Percentiles rank a stretch among this genome's conserved stretches.
These are phyloP conservation scores for Chorisops tibialis DNA, from an alignment of 2,888 invertebrate genomes.

Conservation along the genomic window DNA sequence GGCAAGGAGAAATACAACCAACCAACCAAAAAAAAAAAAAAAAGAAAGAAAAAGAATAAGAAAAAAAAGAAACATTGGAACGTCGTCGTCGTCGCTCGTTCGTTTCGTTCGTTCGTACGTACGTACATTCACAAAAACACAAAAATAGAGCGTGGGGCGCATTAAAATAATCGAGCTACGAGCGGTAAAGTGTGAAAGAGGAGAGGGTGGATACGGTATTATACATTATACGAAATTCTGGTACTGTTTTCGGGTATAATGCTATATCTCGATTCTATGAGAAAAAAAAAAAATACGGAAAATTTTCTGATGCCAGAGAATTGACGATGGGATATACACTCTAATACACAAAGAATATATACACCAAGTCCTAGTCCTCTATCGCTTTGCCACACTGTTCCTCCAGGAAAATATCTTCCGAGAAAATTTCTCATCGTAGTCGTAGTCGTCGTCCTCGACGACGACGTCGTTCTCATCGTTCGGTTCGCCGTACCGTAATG, in stretches of 20 bases:
- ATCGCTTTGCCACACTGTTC: too few relatives aligned
- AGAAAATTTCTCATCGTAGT: too few relatives aligned
- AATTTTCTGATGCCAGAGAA: not conserved
- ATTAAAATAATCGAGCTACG: slow-evolving; percentile 32
- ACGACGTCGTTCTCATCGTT: too few relatives aligned
- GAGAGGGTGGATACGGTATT: slow-evolving; percentile 30
- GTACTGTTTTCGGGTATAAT: slow-evolving; percentile 34
- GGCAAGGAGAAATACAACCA: not conserved
- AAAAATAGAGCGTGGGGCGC: slow-evolving; percentile 34
- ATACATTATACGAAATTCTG: slow-evolving; percentile 30
- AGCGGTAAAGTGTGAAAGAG: slow-evolving; percentile 23
- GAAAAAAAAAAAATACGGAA: too few relatives aligned
- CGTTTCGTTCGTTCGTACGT: not conserved
- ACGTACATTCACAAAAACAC: slow-evolving; percentile 14
- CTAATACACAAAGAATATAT: too few relatives aligned
- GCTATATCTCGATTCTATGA: slow-evolving; percentile 32
- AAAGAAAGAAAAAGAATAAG: not conserved
- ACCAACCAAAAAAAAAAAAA: not conserved
- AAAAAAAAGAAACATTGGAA: slow-evolving; percentile 18
- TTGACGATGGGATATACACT: too few relatives aligned
- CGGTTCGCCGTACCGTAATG: too few relatives aligned
- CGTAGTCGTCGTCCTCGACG: too few relatives aligned
- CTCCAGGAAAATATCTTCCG: too few relatives aligned
- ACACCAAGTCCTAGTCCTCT: too few relatives aligned
- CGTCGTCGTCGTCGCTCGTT: not conserved